Evolutionary conservation across 2,797 vertebrate genomes (phyloP).

Genomic region (Cetoscarus ocellatus): DNA sequence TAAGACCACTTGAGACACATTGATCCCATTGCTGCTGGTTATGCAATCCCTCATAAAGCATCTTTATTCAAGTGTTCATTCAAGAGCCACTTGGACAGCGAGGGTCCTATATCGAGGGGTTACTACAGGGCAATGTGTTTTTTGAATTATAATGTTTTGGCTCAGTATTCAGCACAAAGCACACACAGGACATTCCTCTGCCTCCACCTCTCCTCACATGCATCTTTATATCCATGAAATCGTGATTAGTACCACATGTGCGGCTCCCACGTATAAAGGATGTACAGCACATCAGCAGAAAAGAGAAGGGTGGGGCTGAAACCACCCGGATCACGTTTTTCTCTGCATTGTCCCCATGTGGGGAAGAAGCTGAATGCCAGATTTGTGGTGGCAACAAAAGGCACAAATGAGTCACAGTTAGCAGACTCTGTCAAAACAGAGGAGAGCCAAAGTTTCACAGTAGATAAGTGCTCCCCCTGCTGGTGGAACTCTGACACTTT

Average conservation of each 20-base stretch:
- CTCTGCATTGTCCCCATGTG: constrained; percentile 43
- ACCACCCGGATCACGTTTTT: constrained; percentile 1
- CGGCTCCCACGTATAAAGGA: constrained; percentile 7
- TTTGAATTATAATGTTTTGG: constrained; percentile 41
- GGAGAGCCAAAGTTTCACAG: not conserved
- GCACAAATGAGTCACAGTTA: constrained; percentile 73
- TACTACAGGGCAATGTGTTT: constrained; percentile 14
- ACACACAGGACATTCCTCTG: constrained; percentile 12
- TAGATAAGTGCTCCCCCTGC: constrained; percentile 61
- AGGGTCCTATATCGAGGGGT: constrained; percentile 13
- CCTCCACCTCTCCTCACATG: constrained; percentile 37
- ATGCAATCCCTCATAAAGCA: constrained; percentile 53
- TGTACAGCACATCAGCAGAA: constrained; percentile 24
- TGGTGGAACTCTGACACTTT: constrained; percentile 37
- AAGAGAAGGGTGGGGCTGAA: constrained; percentile 1
- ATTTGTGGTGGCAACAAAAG: constrained; percentile 56
- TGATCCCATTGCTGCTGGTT: constrained; percentile 47
- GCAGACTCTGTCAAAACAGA: constrained; percentile 26
- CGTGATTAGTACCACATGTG: constrained; percentile 67
- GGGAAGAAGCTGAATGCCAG: constrained; percentile 33
- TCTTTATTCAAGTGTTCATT: constrained; percentile 47
- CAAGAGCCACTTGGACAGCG: constrained; percentile 14
- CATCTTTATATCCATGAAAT: constrained; percentile 32
- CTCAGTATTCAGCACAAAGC: constrained; percentile 12
- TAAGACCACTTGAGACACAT: constrained; percentile 83